phyloP scores from a whole-genome alignment of 1,140 invertebrate genomes.

The Tribolium madens region DNA sequence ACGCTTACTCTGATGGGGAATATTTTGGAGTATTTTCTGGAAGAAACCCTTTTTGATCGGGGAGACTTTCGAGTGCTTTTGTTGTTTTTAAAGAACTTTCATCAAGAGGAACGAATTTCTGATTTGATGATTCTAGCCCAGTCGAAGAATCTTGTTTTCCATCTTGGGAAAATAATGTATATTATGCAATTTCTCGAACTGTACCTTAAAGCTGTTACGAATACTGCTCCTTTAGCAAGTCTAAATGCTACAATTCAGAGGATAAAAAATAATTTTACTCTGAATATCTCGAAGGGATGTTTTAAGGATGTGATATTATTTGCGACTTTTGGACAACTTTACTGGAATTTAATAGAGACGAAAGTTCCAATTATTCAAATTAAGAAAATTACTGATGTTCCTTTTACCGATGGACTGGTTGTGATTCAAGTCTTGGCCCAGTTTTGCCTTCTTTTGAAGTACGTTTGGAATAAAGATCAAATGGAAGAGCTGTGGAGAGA shows the following conservation, averaged over 20 bases:
- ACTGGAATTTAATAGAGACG: conserved; percentile 65
- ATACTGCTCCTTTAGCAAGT: neutral
- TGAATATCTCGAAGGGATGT: neutral
- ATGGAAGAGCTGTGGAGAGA: conserved; percentile 52
- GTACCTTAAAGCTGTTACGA: neutral
- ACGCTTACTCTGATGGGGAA: conserved; percentile 68
- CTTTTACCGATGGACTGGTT: conserved; percentile 70
- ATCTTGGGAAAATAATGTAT: conserved; percentile 51
- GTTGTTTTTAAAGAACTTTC: conserved; percentile 33
- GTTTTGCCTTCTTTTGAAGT: conserved; percentile 60
- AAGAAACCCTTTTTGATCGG: conserved; percentile 36
- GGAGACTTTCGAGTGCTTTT: conserved; percentile 50
- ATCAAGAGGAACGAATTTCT: conserved; percentile 48
- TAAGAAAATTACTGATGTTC: conserved; percentile 61
- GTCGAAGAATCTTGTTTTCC: conserved; percentile 49
- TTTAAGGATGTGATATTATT: conserved; percentile 47
- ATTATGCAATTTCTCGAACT: conserved; percentile 47
- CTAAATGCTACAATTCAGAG: neutral
- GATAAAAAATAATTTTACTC: conserved; percentile 9
- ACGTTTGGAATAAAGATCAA: conserved; percentile 51
- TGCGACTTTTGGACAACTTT: conserved; percentile 34
- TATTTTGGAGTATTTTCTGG: conserved; percentile 62
- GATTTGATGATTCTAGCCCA: conserved; percentile 49
- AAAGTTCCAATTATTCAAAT: conserved; percentile 21
- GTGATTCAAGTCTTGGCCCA: conserved; percentile 64